phyloP scores from a whole-genome alignment of 1,140 invertebrate genomes.

The Listronotus bonariensis region DNA sequence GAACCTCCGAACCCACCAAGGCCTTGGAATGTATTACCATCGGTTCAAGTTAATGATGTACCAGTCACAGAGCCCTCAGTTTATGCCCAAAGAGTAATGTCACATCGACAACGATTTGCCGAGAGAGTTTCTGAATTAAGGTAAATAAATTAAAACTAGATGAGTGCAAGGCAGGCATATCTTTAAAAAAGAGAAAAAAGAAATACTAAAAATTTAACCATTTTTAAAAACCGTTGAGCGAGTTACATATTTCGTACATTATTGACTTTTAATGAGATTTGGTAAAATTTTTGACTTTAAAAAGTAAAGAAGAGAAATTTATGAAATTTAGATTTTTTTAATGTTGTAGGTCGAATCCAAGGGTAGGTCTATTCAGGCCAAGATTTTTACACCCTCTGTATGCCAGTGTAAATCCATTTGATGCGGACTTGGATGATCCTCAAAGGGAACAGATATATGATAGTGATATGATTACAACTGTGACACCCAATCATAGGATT shows the following conservation, averaged over 20 bases:
- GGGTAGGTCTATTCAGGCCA: constrained; percentile 47
- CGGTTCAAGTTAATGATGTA: constrained; percentile 65
- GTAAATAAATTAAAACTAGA: constrained; percentile 13
- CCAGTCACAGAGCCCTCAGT: constrained; percentile 55
- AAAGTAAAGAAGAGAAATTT: no score
- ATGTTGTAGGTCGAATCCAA: constrained; percentile 38
- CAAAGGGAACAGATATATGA: constrained; percentile 53
- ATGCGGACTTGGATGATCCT: constrained; percentile 54
- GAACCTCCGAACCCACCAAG: constrained; percentile 9
- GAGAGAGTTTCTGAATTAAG: constrained; percentile 44
- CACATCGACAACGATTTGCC: constrained; percentile 39
- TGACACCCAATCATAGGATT: constrained; percentile 70
- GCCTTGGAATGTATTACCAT: constrained; percentile 57
- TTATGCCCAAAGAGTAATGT: constrained; percentile 29
- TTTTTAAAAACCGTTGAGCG: no score
- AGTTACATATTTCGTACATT: no score
- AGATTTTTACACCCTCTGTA: constrained; percentile 56
- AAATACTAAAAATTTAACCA: no score
- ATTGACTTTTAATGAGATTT: no score
- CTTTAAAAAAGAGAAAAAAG: no score
- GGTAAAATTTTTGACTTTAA: no score
- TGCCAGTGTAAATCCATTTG: constrained; percentile 52
- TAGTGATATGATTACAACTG: constrained; percentile 52
- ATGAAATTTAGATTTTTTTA: no score
- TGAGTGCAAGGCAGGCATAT: no score